Conservation (phyloP, 2,797 vertebrate species). For the Avahi laniger region DNA sequence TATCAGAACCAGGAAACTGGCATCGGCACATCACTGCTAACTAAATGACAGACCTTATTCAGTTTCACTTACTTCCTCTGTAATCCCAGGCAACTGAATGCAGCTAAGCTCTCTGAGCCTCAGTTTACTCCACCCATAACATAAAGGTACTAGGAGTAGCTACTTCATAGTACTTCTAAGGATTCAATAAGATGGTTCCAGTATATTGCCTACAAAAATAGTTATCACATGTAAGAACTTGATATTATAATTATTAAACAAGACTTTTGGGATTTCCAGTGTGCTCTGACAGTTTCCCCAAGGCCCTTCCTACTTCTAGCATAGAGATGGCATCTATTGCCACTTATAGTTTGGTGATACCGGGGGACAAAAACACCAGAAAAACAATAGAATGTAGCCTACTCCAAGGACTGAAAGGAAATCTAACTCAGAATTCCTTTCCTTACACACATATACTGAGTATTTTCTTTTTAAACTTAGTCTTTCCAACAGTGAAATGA, state of each 20-base stretch:
- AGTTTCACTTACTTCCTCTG: background rate
- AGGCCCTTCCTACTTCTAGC: background rate
- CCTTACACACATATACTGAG: background rate
- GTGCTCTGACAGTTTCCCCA: background rate
- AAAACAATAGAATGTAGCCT: background rate
- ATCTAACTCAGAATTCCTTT: background rate
- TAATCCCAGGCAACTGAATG: background rate
- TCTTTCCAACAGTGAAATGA: background rate
- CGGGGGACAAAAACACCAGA: background rate
- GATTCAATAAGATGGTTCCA: background rate
- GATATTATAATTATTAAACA: background rate
- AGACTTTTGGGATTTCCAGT: constrained; percentile 17
- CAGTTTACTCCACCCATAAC: background rate
- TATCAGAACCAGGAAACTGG: background rate
- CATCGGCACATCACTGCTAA: background rate
- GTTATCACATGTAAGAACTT: background rate
- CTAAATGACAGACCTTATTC: background rate
- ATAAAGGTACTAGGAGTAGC: background rate
- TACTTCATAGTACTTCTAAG: background rate
- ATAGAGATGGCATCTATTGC: background rate
- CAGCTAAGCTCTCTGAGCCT: background rate
- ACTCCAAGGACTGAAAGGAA: background rate
- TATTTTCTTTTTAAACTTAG: background rate
- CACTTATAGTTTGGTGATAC: background rate
- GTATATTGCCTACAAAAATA: background rate